A percentile compares a stretch with the other conserved stretches of the same genome.
Conservation (phyloP, 2,888 invertebrate genomes). For the Cryptus viduatorius region DNA sequence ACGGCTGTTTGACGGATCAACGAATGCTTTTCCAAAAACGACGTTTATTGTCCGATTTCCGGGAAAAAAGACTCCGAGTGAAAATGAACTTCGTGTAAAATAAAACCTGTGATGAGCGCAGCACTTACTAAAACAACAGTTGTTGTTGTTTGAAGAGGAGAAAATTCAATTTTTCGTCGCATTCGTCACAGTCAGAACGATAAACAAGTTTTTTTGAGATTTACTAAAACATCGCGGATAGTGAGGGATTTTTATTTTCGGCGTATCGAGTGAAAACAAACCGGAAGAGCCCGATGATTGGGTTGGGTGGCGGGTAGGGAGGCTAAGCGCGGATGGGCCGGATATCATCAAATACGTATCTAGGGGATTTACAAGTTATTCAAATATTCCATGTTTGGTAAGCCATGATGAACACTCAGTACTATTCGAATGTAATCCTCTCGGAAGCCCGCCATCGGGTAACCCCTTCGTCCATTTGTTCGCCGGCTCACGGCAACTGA, state of each 20-base stretch:
- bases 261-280: slow-evolving; percentile 25
- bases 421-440: slow-evolving; percentile 76
- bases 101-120: too few species aligned
- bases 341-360: slow-evolving; percentile 74
- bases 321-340: slow-evolving; percentile 58
- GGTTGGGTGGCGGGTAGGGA: slow-evolving; percentile 45
- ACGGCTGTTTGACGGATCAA: slow-evolving; percentile 3
- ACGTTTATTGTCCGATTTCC: not conserved
- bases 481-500: slow-evolving; percentile 24
- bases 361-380: slow-evolving; percentile 78
- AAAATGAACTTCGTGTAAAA: too few species aligned
- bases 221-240: not conserved
- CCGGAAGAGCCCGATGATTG: not conserved
- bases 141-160: too few species aligned
- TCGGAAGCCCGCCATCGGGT: slow-evolving; percentile 65
- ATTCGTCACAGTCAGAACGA: not conserved
- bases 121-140: too few species aligned
- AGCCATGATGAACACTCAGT: slow-evolving; percentile 76
- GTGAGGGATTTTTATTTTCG: slow-evolving; percentile 15
- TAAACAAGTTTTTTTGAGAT: slow-evolving; percentile 17
- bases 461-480: slow-evolving; percentile 44
- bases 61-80: too few species aligned
- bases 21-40: not conserved
- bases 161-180: not conserved
- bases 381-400: slow-evolving; percentile 76